A percentile compares a stretch with the other conserved stretches of the same genome.
Evolutionary conservation across 1,140 invertebrate species (phyloP).

Genomic region (Chironomus striatipennis): DNA sequence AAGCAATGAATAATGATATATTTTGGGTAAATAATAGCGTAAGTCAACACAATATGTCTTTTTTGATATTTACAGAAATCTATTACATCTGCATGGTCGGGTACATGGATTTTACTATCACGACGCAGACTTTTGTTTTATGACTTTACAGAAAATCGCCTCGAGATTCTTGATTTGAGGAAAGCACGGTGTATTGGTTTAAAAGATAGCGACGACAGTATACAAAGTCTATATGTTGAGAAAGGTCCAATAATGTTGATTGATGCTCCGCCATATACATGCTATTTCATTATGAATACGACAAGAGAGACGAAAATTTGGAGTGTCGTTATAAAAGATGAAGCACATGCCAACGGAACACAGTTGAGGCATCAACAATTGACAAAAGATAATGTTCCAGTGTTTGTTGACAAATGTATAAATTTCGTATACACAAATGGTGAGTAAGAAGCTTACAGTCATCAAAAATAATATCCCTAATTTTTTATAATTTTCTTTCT

Average conservation of each 20-base stretch:
- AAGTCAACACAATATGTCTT: neutral
- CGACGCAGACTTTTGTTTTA: constrained; percentile 56
- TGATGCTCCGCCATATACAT: constrained; percentile 51
- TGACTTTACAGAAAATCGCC: constrained; percentile 43
- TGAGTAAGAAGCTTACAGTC: constrained; percentile 40
- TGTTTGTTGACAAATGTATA: constrained; percentile 83
- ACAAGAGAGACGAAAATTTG: constrained; percentile 57
- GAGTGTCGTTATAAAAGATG: constrained; percentile 61
- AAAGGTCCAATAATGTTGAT: constrained; percentile 54
- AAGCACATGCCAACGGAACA: constrained; percentile 66
- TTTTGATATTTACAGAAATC: constrained; percentile 44
- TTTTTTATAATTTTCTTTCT: constrained; percentile 25
- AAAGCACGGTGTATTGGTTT: constrained; percentile 72
- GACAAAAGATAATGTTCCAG: constrained; percentile 75
- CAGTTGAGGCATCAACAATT: constrained; percentile 73
- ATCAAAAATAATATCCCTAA: neutral
- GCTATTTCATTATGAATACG: constrained; percentile 64
- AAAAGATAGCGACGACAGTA: constrained; percentile 44
- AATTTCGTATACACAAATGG: constrained; percentile 80
- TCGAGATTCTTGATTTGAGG: constrained; percentile 61
- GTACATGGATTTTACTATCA: constrained; percentile 66
- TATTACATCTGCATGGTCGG: constrained; percentile 59
- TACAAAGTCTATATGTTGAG: constrained; percentile 46
- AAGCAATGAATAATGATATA: constrained; percentile 26
- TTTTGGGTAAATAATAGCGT: neutral